A percentile compares a stretch with the other conserved stretches of the same genome.
Evolutionary conservation across 35 echinoderm and acorn worm genomes (phyloP).

Genomic region (Amphiura filiformis): DNA sequence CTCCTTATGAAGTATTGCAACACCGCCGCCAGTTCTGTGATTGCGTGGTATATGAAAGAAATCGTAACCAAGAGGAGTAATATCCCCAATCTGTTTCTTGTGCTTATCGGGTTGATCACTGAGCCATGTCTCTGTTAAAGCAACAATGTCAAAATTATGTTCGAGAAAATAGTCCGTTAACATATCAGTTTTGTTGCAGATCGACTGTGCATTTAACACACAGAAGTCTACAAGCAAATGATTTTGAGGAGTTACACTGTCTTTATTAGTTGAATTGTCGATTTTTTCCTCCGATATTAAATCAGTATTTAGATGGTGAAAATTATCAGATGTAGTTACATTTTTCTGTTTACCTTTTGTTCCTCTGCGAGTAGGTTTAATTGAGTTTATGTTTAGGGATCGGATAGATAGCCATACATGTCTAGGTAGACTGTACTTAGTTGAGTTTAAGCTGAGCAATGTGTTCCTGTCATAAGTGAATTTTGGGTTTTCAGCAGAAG

Average conservation of each 20-base stretch:
- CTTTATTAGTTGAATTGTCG: too few relatives aligned
- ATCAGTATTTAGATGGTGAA: background rate
- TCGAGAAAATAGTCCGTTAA: background rate
- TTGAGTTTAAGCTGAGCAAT: background rate
- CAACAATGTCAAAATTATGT: conserved; percentile 43
- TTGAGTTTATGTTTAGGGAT: background rate
- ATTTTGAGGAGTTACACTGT: background rate
- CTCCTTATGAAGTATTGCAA: conserved; percentile 44
- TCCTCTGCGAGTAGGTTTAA: background rate
- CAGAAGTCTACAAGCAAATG: background rate
- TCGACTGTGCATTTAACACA: conserved; percentile 18
- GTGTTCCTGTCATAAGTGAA: background rate
- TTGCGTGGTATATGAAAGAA: conserved; percentile 44
- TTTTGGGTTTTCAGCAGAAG: background rate
- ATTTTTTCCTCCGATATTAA: too few relatives aligned
- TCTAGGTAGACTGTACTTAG: background rate
- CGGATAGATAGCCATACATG: background rate
- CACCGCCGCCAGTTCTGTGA: conserved; percentile 38
- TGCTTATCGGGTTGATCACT: conserved; percentile 1
- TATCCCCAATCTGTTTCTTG: background rate
- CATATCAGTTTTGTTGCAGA: conserved; percentile 21
- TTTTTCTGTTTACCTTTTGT: background rate
- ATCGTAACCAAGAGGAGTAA: conserved; percentile 32
- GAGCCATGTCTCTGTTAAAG: conserved; percentile 66
- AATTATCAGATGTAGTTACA: background rate